These are phyloP conservation scores for Pseudolaguvia tuberculata DNA, from an alignment of 2,113 vertebrate genomes.

Conservation along the genomic window DNA sequence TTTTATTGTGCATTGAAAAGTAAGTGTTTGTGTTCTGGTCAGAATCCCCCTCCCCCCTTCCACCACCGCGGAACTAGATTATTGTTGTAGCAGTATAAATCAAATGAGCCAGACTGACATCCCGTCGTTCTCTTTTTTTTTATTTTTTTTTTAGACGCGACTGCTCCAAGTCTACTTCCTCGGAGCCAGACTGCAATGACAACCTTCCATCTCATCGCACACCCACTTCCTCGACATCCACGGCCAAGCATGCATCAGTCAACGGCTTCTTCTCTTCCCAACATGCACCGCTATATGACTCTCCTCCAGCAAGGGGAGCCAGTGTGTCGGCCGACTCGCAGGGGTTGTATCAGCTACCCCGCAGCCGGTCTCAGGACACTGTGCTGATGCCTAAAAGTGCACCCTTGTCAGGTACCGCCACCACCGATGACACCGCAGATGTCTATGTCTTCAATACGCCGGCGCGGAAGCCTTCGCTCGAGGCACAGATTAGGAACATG, in stretches of 20 bases:
- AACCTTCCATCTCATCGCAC: constrained; percentile 85
- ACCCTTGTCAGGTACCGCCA: constrained; percentile 64
- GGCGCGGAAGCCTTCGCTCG: constrained; percentile 72
- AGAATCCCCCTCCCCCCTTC: no score
- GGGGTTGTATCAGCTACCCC: constrained; percentile 84
- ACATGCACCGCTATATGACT: constrained; percentile 76
- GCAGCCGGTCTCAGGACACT: constrained; percentile 91
- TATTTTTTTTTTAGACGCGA: constrained; percentile 79
- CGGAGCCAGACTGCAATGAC: constrained; percentile 97
- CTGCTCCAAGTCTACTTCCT: constrained; percentile 83
- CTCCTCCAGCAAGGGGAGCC: constrained; percentile 74
- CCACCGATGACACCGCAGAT: constrained; percentile 76
- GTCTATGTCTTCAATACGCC: constrained; percentile 83
- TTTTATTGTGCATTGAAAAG: not conserved
- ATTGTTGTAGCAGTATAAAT: not conserved
- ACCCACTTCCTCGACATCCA: constrained; percentile 66
- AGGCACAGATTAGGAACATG: constrained; percentile 81
- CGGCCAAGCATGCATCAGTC: constrained; percentile 75
- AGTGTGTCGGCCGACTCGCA: constrained; percentile 72
- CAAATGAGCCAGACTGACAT: not conserved
- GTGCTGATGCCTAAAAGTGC: constrained; percentile 78
- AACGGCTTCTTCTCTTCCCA: constrained; percentile 84
- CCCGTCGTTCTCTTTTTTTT: constrained; percentile 29
- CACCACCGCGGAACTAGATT: no score
- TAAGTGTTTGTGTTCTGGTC: not conserved